Base-by-base conservation (phyloP, 2,888 invertebrate species). In the Pilophorus perplexus region DNA sequence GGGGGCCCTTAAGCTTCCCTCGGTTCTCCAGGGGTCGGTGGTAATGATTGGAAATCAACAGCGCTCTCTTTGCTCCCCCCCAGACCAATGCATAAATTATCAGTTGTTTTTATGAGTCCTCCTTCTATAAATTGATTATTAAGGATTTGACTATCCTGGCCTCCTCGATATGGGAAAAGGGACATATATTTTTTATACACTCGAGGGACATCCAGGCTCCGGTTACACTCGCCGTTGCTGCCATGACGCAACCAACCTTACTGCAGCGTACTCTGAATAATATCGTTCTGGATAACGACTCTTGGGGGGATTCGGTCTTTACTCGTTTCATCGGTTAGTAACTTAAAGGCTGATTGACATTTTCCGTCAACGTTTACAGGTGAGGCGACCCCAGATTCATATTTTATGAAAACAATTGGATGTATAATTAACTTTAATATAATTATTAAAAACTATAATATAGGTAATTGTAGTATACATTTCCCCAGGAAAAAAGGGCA, bases 31-130 rank as follows among this genome's bases (percentile, higher is more conserved):
- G 25, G 55, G 64, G 64, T 38, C 20, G 54, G 55, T 55, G 64
- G 64, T 67, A 64, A 64, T 64, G 67, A 64, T 67, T 64, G 67
- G 67, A 64, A 67, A 67, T 67, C 67, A 67, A 64, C 67, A 64
- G 64, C 40, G 25, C 4, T 10, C 38, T 44, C 46, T n/a, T 40
- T 64, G 8, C 42, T 42, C 25, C 54, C 18, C 46, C 28, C 38
- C 40, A 55, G 64, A 48, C 57, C 67, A 67, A 64, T 67, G 67
- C 67, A 64, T 67, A 67, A 64, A 64, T 67, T 67, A 67, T 67
- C n/a, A n/a, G 33, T 44, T 38, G 22, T 55, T 64, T 67, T 67
- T 68, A 57, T 64, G 48, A 20, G 16, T 8, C 37, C 25, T 16
- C 25, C 37, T 48, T 48, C 57, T 64, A 68, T 68, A 68, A 68